A percentile compares a stretch with the other conserved stretches of the same genome.
phyloP scores from a whole-genome alignment of 2,797 vertebrate genomes.

The Aldrovandia affinis region DNA sequence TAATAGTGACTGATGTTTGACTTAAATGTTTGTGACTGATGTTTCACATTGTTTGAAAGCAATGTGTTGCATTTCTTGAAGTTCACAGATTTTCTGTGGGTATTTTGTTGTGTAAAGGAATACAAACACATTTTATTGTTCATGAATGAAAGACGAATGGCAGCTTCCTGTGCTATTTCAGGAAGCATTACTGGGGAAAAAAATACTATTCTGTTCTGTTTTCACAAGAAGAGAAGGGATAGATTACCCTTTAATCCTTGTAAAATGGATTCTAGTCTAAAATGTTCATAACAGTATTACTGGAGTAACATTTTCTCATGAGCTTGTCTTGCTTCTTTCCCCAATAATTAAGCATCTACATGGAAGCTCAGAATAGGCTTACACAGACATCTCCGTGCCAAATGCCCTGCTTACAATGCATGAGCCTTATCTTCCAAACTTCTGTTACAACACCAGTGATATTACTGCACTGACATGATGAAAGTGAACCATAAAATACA shows the following conservation, averaged over 20 bases:
- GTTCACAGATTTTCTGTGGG: background rate
- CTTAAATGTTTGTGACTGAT: background rate
- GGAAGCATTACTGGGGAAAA: background rate
- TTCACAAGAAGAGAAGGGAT: background rate
- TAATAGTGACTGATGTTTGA: background rate
- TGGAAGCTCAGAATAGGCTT: background rate
- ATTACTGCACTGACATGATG: background rate
- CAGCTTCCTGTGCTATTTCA: background rate
- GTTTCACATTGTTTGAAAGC: background rate
- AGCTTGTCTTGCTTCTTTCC: background rate
- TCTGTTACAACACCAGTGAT: background rate
- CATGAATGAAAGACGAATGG: background rate
- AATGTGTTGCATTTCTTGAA: background rate
- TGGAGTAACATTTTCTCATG: background rate
- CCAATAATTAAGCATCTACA: background rate
- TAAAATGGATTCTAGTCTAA: background rate
- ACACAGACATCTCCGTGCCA: background rate
- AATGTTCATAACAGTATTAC: background rate
- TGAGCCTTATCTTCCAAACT: background rate
- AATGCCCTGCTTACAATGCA: background rate
- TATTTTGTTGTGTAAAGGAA: background rate
- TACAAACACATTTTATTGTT: background rate
- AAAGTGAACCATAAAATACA: background rate
- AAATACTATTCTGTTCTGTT: background rate
- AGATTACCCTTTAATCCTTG: background rate